Conservation (phyloP, 2,888 invertebrate species). For the Arctia plantaginis region DNA sequence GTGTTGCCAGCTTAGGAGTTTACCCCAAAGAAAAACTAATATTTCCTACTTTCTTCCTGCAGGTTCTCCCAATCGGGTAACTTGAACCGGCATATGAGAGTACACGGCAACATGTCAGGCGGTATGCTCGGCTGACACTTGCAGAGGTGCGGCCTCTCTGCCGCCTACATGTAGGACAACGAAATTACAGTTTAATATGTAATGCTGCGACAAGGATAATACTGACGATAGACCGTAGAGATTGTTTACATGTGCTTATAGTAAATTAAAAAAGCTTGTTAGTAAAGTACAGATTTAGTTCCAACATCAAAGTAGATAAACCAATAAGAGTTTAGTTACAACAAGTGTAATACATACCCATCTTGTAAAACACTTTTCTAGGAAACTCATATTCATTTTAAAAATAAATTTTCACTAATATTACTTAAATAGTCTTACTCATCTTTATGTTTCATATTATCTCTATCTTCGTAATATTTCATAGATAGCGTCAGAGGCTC, state of each 20-base stretch:
- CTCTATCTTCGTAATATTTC: no score
- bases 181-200: not conserved
- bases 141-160: slow-evolving; percentile 65
- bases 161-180: slow-evolving; percentile 58
- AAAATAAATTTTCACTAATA: no score
- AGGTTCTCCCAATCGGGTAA: slow-evolving; percentile 99
- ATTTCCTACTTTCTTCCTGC: slow-evolving; percentile 26
- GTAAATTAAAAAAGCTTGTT: not conserved
- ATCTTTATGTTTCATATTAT: no score
- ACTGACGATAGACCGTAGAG: not conserved
- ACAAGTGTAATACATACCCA: no score
- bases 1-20: not conserved
- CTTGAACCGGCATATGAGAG: slow-evolving; percentile 99
- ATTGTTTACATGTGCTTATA: not conserved
- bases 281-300: not conserved
- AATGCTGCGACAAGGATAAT: not conserved
- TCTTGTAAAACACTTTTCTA: no score
- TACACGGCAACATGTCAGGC: slow-evolving; percentile 91
- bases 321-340: no score
- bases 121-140: slow-evolving; percentile 88
- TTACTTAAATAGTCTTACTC: no score
- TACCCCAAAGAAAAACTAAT: not conserved
- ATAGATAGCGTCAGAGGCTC: not conserved
- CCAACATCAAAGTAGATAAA: no score
- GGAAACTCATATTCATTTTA: no score